Evolutionary conservation across 30 jellyfish, hydroid and myxozoan genomes (phyloP), one percentile per base, ranked within the genome.

Genomic region (Turritopsis rubra): DNA sequence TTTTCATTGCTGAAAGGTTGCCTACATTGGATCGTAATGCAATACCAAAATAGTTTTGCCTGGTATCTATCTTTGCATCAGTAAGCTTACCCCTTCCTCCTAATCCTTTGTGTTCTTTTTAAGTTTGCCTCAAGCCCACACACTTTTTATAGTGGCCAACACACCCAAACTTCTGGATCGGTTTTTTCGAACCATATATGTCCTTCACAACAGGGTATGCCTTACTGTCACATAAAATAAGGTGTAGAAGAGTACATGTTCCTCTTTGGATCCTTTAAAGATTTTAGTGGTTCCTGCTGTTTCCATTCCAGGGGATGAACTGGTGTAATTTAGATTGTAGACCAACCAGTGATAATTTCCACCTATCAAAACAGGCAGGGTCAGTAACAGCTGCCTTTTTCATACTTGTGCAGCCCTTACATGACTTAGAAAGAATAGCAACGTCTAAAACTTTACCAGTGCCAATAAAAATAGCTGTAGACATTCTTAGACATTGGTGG

Each of bases 81-180:
- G 91, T 84, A 13, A 84, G 77, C 74, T 65, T 75, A 52, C 91
- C 91, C 79, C 30, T 73, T 21, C 89, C 89, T 16, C 89, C 89
- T 18, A 75, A 54, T 18, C 91, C 75, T 66, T 84, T 84, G 29
- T 60, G 26, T 52, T 65, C 5, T 84, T 52, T 71, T 75, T 75
- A 22, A 75, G 31, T 54, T 84, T 84, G 81, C 20, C 91, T 54
- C 20, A 75, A 26, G 4, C 87, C 86, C 8, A 75, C 71, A 16
- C 86, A 52, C 75, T 84, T 84, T 60, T 84, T 80, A 60, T 72
- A 82, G 41, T 84, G 91, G 16, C 91, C 91, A 52, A 84, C 74
- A 79, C 91, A 84, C 54, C 74, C 91, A 31, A 23, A 23, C 54
- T 84, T 75, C 53, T 41, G 74, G 8, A 84, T 71, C 20, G 68